A percentile compares a stretch with the other conserved stretches of the same genome.
Evolutionary conservation across 2,888 invertebrate genomes (phyloP).

Genomic region (Lamproptera curius): DNA sequence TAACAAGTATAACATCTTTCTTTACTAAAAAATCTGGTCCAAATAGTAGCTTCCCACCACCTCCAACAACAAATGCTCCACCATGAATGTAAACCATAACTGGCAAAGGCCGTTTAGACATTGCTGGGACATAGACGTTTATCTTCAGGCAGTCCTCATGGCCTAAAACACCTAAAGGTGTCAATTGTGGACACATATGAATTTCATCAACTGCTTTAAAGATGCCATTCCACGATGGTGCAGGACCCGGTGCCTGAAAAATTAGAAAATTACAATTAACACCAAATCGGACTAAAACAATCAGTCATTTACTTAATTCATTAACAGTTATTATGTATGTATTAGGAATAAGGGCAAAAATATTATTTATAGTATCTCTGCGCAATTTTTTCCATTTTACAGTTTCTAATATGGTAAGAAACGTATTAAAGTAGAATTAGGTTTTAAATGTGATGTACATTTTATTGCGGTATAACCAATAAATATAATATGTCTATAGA

Average conservation of each 20-base stretch:
- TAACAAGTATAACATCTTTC: constrained; percentile 58
- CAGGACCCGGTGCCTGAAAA: constrained; percentile 57
- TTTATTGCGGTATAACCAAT: no score
- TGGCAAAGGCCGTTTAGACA: constrained; percentile 40
- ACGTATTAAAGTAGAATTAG: no score
- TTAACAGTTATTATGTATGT: no score
- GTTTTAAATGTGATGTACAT: no score
- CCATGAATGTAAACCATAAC: constrained; percentile 69
- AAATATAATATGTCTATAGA: no score
- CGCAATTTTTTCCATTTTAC: no score
- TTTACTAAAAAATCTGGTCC: constrained; percentile 58
- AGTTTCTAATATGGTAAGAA: no score
- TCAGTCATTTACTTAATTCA: no score
- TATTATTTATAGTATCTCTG: no score
- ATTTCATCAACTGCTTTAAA: constrained; percentile 56
- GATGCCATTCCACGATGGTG: constrained; percentile 59
- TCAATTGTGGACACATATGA: constrained; percentile 50
- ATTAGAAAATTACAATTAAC: not conserved
- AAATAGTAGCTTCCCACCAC: constrained; percentile 57
- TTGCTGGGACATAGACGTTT: constrained; percentile 57
- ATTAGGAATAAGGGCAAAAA: no score
- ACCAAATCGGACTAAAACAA: no score
- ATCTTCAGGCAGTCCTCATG: constrained; percentile 61
- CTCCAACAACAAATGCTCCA: constrained; percentile 59
- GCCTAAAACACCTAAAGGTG: constrained; percentile 41